Evolutionary conservation across 1,140 invertebrate species (phyloP).

Genomic region (Drosophila auraria): DNA sequence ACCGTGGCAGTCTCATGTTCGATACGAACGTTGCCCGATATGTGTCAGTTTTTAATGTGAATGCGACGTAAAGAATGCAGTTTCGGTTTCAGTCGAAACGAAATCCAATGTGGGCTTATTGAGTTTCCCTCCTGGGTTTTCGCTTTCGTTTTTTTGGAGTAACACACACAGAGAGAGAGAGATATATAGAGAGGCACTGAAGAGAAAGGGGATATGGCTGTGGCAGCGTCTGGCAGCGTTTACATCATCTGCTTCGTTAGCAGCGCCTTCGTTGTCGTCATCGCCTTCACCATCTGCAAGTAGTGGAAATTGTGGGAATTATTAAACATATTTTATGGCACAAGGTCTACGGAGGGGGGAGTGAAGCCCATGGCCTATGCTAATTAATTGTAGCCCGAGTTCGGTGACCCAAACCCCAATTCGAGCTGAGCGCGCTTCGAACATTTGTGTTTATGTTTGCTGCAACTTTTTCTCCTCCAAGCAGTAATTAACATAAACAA

Average conservation of each 20-base stretch:
- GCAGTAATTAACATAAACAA: conserved; percentile 75
- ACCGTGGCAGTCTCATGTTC: conserved; percentile 50
- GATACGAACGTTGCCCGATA: conserved; percentile 30
- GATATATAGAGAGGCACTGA: conserved; percentile 9
- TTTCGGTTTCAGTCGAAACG: conserved; percentile 43
- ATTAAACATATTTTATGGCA: conserved; percentile 46
- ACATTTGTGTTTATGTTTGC: conserved; percentile 20
- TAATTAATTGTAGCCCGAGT: conserved; percentile 65
- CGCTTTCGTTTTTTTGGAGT: conserved; percentile 30
- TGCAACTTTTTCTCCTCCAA: conserved; percentile 43
- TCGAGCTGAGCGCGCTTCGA: conserved; percentile 24
- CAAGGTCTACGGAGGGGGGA: conserved; percentile 14
- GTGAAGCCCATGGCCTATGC: conserved; percentile 41
- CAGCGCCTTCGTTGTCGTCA: conserved; percentile 15
- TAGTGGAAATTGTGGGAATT: conserved; percentile 56
- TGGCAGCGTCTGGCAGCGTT: conserved; percentile 33
- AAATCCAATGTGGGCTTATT: conserved; percentile 41
- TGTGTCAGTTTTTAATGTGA: conserved; percentile 25
- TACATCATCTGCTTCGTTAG: conserved; percentile 74
- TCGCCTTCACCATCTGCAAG: conserved; percentile 43
- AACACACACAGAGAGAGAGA: background rate
- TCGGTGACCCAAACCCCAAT: conserved; percentile 66
- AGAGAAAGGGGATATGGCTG: conserved; percentile 32
- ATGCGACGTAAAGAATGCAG: conserved; percentile 44
- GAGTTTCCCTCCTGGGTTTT: conserved; percentile 46